phyloP scores from a whole-genome alignment of 1,140 invertebrate genomes.

The Drosophila parvula region DNA sequence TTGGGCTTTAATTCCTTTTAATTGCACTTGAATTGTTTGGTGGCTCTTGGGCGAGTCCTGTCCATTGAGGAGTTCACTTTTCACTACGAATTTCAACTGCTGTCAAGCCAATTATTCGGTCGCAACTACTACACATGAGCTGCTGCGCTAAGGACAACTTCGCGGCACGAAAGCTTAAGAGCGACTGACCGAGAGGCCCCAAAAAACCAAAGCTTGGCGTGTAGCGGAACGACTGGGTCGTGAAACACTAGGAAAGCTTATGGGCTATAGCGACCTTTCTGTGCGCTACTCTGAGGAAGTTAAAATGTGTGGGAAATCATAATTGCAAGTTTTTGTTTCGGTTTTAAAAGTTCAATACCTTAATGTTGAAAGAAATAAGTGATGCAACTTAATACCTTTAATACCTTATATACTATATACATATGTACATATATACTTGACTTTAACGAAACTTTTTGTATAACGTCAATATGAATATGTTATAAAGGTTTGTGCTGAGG shows the following conservation, averaged over 20 bases:
- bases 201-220: slow-evolving; percentile 27
- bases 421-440: too few relatives aligned
- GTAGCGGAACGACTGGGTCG: background rate
- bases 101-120: slow-evolving; percentile 65
- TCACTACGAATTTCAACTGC: slow-evolving; percentile 57
- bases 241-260: slow-evolving; percentile 24
- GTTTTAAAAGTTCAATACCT: too few relatives aligned
- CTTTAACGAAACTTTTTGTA: too few relatives aligned
- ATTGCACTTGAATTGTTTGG: slow-evolving; percentile 32
- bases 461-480: too few relatives aligned
- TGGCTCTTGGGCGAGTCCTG: slow-evolving; percentile 28
- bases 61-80: slow-evolving; percentile 33
- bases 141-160: slow-evolving; percentile 58
- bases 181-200: slow-evolving; percentile 51
- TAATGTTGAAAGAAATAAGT: too few relatives aligned
- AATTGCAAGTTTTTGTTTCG: too few relatives aligned
- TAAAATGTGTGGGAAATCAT: background rate
- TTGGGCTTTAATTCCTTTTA: background rate
- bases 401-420: too few relatives aligned
- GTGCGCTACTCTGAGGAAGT: slow-evolving; percentile 5
- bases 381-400: too few relatives aligned
- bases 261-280: background rate
- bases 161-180: slow-evolving; percentile 68
- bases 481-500: too few relatives aligned
- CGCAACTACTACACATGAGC: slow-evolving; percentile 20